These are phyloP conservation scores for Daphoenositta chrysoptera DNA, from an alignment of 2,113 vertebrate genomes.

Conservation along the genomic window DNA sequence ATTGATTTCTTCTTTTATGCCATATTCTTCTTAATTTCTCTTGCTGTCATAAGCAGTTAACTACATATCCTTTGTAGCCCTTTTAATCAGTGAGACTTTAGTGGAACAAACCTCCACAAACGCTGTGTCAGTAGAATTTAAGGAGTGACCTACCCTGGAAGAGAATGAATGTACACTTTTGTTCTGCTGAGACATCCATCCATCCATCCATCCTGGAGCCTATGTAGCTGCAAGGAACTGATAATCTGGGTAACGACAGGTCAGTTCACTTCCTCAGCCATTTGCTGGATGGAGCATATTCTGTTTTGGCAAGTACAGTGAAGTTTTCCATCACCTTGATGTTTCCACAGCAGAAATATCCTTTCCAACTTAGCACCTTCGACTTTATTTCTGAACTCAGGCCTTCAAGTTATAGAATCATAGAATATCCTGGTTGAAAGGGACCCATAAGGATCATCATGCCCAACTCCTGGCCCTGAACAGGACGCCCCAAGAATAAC, in stretches of 20 bases:
- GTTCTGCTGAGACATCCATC: neutral
- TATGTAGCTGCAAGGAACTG: neutral
- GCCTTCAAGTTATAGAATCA: neutral
- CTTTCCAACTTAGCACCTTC: neutral
- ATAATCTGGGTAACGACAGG: neutral
- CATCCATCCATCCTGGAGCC: neutral
- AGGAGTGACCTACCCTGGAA: neutral
- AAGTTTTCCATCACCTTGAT: neutral
- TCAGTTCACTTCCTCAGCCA: neutral
- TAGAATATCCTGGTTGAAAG: neutral
- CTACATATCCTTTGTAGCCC: neutral
- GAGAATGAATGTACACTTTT: neutral
- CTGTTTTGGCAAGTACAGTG: neutral
- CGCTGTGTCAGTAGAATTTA: neutral
- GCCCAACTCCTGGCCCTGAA: neutral
- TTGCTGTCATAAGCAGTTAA: neutral
- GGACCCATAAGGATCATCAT: neutral
- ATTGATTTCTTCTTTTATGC: neutral
- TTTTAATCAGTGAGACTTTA: neutral
- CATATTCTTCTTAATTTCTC: neutral
- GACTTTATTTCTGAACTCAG: neutral
- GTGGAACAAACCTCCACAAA: neutral
- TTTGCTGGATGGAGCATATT: neutral
- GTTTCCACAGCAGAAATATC: neutral
- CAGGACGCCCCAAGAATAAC: neutral